Evolutionary conservation across 2,888 invertebrate genomes (phyloP).

Genomic region (Orthosia gothica): DNA sequence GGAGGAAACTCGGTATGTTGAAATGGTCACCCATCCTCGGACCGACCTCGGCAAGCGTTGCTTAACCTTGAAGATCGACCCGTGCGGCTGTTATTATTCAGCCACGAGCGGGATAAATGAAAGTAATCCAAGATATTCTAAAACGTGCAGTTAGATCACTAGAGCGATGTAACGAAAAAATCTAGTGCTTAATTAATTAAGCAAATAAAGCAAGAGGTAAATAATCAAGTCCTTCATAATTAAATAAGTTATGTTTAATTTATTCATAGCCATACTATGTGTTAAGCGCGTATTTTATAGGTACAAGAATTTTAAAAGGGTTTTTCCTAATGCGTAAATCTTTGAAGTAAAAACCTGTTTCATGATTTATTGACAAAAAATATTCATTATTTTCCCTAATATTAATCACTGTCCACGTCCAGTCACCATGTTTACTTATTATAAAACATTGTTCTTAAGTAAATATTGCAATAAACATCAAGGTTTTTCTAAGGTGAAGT

Average conservation of each 20-base stretch:
- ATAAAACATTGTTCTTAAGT: neutral
- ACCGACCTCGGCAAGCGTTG: no score
- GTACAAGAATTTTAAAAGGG: constrained; percentile 9
- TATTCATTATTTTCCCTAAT: constrained; percentile 20
- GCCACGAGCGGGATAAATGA: no score
- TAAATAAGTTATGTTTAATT: constrained; percentile 6
- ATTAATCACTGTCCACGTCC: constrained; percentile 12
- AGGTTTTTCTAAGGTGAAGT: neutral
- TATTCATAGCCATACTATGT: neutral
- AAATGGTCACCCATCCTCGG: no score
- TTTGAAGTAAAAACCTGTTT: neutral
- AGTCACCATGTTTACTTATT: neutral
- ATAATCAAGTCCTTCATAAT: neutral
- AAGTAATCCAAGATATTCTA: no score
- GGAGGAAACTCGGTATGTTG: no score
- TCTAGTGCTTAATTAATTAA: no score
- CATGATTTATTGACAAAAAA: constrained; percentile 11
- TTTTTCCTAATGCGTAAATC: constrained; percentile 1
- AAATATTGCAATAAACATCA: neutral
- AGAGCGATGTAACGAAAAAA: no score
- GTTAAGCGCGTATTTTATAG: neutral
- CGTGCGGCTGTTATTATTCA: no score
- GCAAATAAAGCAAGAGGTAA: neutral
- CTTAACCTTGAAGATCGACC: no score
- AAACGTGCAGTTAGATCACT: no score